Base-by-base conservation (phyloP, 1,140 invertebrate species). In the Wiebesia pumilae region DNA sequence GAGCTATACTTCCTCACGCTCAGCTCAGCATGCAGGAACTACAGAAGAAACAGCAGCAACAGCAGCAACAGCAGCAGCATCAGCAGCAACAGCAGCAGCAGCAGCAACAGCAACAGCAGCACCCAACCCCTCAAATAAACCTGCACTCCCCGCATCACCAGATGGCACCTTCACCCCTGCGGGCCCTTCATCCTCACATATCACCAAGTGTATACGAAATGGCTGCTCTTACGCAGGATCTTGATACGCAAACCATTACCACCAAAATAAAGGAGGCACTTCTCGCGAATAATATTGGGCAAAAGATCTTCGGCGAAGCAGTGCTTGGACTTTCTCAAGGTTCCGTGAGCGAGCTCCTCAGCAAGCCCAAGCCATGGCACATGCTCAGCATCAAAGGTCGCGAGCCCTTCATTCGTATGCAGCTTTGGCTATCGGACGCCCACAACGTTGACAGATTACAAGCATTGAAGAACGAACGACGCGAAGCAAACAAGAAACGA, bases 341-440 rank as follows among this genome's bases (percentile, higher is more conserved):
- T 30, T 99, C 98, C 0, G 98, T 99, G 0, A 99, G 98, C 91
- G 99, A 99, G 93, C 94, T 99, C 27, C 94, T 99, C 0, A 99
- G 98, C 75, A 99, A 99, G 93, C 99, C 99, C 1, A 99, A 99
- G 91, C 98, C 98, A 0, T 99, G 99, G 99, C 98, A 99, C 91
- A 99, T 99, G 98, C 95, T 99, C 14, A 99, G 98, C 90, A 99
- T 99, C 91, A 99, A 99, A 93, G 98, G 98, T 0, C 95, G 98
- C 47, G 98, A 99, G 93, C 99, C 99, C 0, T 99, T 99, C 94
- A 99, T 99, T 87, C 95, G 98, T 86, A 99, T 99, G 98, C 98
- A 99, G 92, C 93, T 99, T 38, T 99, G 98, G 98, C 94, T 99
- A 19, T 97, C 97, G 88, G 98, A 99, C 91, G 96, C 98, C 19